A percentile compares a stretch with the other conserved stretches of the same genome.
Conservation (phyloP, 2,797 vertebrate species). For the Neostethus bicornis region DNA sequence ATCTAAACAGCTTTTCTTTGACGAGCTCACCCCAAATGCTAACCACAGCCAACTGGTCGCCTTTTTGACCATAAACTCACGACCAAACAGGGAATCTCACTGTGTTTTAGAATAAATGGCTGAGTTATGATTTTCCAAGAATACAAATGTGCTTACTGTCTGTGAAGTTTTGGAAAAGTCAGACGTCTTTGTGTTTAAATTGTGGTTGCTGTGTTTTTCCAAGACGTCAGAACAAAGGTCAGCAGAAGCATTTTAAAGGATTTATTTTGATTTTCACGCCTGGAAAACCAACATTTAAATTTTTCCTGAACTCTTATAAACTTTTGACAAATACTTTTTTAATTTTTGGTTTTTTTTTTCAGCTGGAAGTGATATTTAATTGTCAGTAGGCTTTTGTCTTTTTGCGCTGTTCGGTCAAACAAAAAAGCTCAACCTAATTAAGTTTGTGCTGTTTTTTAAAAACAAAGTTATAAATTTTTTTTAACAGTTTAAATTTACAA, state of each 20-base stretch:
- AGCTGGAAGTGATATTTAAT: too few relatives aligned
- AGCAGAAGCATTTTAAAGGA: constrained; percentile 5
- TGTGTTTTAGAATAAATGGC: constrained; percentile 63
- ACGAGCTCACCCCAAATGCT: constrained; percentile 51
- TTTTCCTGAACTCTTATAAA: neutral
- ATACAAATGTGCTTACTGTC: constrained; percentile 76
- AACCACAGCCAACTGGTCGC: constrained; percentile 69
- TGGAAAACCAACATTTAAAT: neutral
- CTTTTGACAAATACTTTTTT: neutral
- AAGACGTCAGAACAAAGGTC: constrained; percentile 22
- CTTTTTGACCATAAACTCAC: constrained; percentile 56
- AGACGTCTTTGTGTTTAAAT: constrained; percentile 50
- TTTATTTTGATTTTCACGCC: neutral
- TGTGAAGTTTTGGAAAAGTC: constrained; percentile 51
- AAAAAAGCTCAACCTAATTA: too few relatives aligned
- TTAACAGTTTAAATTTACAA: too few relatives aligned
- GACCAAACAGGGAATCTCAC: constrained; percentile 59
- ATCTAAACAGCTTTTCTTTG: constrained; percentile 63
- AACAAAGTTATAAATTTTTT: too few relatives aligned
- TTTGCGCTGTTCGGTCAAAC: too few relatives aligned
- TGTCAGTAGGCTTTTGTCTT: too few relatives aligned
- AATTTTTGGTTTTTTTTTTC: neutral
- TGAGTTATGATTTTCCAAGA: constrained; percentile 78
- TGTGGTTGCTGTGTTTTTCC: constrained; percentile 31
- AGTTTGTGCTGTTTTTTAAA: too few relatives aligned